Conservation (phyloP, 2,888 invertebrate genomes). For the Agrochola lychnidis region DNA sequence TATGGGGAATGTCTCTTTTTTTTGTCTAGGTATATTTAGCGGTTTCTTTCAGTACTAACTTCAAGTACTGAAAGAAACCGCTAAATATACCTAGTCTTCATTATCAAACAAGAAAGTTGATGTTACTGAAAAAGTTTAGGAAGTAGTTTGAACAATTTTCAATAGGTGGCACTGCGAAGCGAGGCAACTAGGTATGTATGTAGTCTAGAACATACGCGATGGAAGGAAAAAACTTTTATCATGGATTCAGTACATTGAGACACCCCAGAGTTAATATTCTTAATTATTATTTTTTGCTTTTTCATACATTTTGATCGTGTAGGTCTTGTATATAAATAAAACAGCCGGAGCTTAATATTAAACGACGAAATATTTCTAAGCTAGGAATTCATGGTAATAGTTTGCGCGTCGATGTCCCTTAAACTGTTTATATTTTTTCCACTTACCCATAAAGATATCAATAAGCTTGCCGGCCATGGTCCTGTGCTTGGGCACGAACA, state of each 20-base stretch:
- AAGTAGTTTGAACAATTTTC: not conserved
- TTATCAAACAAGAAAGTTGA: not conserved
- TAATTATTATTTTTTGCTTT: too few species aligned
- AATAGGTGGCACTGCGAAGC: constrained; percentile 5
- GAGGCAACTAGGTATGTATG: not conserved
- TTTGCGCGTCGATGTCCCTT: too few species aligned
- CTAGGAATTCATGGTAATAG: not conserved
- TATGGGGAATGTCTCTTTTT: not conserved
- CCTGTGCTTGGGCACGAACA: constrained; percentile 93
- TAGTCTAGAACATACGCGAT: too few species aligned
- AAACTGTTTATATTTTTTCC: not conserved
- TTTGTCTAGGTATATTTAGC: too few species aligned
- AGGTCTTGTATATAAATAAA: too few species aligned
- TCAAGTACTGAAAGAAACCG: not conserved
- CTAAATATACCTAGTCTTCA: not conserved
- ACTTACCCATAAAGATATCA: constrained; percentile 91
- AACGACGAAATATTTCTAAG: not conserved
- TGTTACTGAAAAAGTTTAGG: not conserved
- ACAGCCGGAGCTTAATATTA: too few species aligned
- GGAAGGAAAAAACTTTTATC: not conserved
- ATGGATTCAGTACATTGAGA: not conserved
- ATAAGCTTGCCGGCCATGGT: constrained; percentile 92
- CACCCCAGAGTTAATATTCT: not conserved
- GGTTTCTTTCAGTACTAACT: too few species aligned
- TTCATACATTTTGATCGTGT: too few species aligned